Evolutionary conservation across 1,140 invertebrate genomes (phyloP), one percentile per base, ranked within the genome.

Genomic region (Rhyacophila brunnea): DNA sequence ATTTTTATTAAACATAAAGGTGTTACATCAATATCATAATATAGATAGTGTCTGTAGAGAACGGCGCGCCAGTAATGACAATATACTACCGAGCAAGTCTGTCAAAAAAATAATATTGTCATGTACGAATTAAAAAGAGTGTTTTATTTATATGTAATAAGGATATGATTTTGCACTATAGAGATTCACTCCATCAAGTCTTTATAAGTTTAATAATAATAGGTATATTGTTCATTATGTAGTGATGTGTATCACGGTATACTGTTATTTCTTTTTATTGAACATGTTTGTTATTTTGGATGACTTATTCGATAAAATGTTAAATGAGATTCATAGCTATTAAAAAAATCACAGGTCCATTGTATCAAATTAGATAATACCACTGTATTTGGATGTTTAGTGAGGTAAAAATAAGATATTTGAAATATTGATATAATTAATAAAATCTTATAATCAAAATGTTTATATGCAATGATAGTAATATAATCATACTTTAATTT

Each of bases 321-420:
- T 38, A 49, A 47, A 43, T 52, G 50, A 52, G 50, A 52, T 52
- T 52, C 38, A 52, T 52, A 52, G 50, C 50, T 40, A 52, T 52
- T 51, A 52, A 52, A 52, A 20, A 43, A 18, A 52, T 43, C n/a
- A 28, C 20, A 15, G 38, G 38, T 52, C 50, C 50, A 52, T 40
- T 55, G 20, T 51, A 40, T 40, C n/a, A 40, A 40, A 40, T 4
- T 40, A 40, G 15, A 40, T 40, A 6, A 40, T 40, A 5, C 11
- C 38, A 13, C 38, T 40, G 38, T 40, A 40, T 17, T 20, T 51
- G 35, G 49, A 15, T 51, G 11, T 51, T 42, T 20, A 45, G 18
- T 17, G 18, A 51, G 13, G 17, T 40, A 40, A 4, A 28, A 6
- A 13, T 20, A 50, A 50, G 34, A 7, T 7, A 18, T 10, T 32